phyloP scores from a whole-genome alignment of 2,888 invertebrate genomes.

The Spodoptera littoralis region DNA sequence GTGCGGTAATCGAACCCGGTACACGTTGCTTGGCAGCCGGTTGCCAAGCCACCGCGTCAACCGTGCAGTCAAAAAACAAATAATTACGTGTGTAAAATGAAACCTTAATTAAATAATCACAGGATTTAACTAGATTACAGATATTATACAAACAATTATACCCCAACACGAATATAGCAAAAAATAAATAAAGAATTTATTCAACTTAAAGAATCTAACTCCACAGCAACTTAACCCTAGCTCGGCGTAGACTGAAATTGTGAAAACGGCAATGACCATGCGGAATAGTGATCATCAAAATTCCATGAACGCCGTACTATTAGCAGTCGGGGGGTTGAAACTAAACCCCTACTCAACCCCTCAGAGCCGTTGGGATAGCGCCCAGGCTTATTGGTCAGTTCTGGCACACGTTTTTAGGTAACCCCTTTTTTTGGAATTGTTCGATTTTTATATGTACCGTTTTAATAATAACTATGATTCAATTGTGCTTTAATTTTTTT shows the following conservation, averaged over 20 bases:
- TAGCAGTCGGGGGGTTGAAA: conserved; percentile 59
- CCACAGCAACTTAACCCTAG: conserved; percentile 49
- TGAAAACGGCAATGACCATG: conserved; percentile 86
- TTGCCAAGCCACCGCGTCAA: no score
- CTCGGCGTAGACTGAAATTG: conserved; percentile 69
- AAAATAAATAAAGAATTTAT: no score
- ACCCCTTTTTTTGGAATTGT: background rate
- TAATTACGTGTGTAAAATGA: no score
- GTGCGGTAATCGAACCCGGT: no score
- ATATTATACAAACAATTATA: no score
- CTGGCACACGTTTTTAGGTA: conserved; percentile 4
- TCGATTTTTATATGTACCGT: background rate
- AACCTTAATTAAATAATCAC: no score
- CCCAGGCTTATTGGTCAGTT: conserved; percentile 63
- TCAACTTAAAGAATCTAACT: conserved; percentile 43
- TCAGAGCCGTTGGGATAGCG: conserved; percentile 35
- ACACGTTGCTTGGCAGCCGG: no score
- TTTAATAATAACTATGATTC: no score
- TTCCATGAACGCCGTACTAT: conserved; percentile 77
- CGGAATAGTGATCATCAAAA: conserved; percentile 84
- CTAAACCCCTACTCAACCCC: conserved; percentile 19
- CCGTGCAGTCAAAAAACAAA: no score
- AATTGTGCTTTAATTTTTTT: no score
- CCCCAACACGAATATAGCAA: background rate
- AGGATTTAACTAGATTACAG: no score